Evolutionary conservation across 1,140 invertebrate species (phyloP), one percentile per base, ranked within the genome.

Genomic region (Colletes latitarsis): DNA sequence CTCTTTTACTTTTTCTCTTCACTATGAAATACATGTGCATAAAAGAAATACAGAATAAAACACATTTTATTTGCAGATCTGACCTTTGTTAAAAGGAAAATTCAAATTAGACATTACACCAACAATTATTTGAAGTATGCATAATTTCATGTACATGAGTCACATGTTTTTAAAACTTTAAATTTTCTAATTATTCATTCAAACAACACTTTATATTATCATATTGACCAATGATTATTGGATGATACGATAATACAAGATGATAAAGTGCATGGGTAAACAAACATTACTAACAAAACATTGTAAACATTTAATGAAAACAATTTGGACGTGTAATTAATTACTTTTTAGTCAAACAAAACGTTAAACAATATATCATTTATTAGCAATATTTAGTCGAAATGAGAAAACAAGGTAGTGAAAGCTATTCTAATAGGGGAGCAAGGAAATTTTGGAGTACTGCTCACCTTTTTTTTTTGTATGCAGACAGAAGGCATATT

Each of bases 391-490:
- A n/a, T 52, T 43, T n/a, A 52, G 6, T 63, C 17, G 46, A 55
- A 41, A 41, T 21, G 1, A 6, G 52, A 21, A 41, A 60, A 8
- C 19, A 10, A 14, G 10, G 1, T 43, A 6, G 1, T 0, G 21
- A 63, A 4, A 41, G 1, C 12, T 30, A 17, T 58, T 41, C 49
- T 57, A 57, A 64, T 41, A 41, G 55, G 19, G 10, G 5, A 52
- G 12, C 3, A 41, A 41, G 21, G 8, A 69, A 52, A 39, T n/a
- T 2, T 14, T 3, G 5, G 10, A 52, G 15, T 43, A 30, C 6
- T 43, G 39, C 77, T 79, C 53, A 73, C 77, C 77, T 79, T 43
- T 46, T 43, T 10, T 64, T 6, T 73, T 53, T 9, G 17, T 3
- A n/a, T 14, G 57, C 5, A 15, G 14, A 73, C 9, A 21, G 60